Evolutionary conservation across 2,797 vertebrate species (phyloP), one percentile per base, ranked within the genome.

Genomic region (Oophaga sylvatica): DNA sequence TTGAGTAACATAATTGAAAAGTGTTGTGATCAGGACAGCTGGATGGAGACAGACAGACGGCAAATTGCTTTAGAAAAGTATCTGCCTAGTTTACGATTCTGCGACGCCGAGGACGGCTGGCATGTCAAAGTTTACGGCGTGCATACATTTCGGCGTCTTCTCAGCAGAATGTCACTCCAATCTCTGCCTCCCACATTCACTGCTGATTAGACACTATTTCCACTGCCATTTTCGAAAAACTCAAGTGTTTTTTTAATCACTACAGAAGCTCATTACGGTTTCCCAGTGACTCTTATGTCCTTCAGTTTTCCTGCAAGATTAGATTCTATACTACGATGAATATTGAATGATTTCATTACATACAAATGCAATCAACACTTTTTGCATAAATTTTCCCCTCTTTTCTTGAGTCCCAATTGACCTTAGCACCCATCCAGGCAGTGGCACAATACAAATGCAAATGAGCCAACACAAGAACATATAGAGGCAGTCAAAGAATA

Each of bases 241-340:
- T 96, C 94, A 94, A 96, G 95, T 95, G 95, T 95, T 94, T 93
- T 83, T 96, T 97, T 97, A 96, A 96, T 96, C 97, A 97, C 97
- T 97, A 96, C 94, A 97, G 93, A 90, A 90, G 93, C 95, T 95
- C 94, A 93, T 96, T 96, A 96, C 95, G 93, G 96, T 94, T 96
- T 93, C 95, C 94, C 95, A 92, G 93, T 94, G 93, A 95, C 95
- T 95, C 94, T 95, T 94, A 94, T 94, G 95, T 95, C 95, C 95
- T 95, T 95, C 95, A 95, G 93, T 94, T 95, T 95, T 95, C 94
- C 94, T 94, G 94, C 94, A 94, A 95, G 95, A 96, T 96, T 95
- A 95, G 95, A 95, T 93, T 95, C 94, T 95, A 94, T 95, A 95
- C 94, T 94, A 93, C 93, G 95, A 96, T 96, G 95, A 96, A 96